Conservation (phyloP, 2,113 vertebrate species). For the Arvicanthis niloticus region DNA sequence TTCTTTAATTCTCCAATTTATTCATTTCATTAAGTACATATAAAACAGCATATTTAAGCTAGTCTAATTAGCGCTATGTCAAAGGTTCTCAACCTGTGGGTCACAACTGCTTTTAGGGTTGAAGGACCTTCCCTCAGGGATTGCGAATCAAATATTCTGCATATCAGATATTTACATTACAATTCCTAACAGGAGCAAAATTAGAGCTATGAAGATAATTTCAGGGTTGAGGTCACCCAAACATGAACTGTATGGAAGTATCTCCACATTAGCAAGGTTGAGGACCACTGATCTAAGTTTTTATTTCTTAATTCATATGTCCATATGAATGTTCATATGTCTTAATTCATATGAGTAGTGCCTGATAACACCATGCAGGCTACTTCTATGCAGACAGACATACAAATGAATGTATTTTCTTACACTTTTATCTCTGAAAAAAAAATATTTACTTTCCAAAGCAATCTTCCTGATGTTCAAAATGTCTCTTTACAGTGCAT, state of each 20-base stretch:
- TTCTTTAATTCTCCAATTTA: constrained; percentile 17
- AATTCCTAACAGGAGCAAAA: background rate
- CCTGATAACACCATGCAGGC: background rate
- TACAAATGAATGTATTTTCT: background rate
- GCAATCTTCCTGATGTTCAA: background rate
- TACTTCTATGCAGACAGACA: background rate
- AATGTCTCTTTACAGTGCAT: background rate
- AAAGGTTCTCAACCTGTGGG: background rate
- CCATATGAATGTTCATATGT: too few species aligned
- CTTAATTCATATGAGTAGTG: background rate
- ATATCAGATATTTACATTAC: background rate
- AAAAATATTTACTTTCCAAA: background rate
- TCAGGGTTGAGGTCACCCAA: background rate
- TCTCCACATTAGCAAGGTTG: background rate
- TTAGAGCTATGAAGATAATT: background rate
- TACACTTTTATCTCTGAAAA: background rate
- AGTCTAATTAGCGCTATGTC: background rate
- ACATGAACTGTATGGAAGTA: background rate
- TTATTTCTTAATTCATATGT: background rate
- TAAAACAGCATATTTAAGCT: background rate
- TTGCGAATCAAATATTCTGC: background rate
- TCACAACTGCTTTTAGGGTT: background rate
- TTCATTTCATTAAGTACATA: background rate
- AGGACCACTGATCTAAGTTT: background rate
- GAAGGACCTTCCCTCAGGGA: background rate